Evolutionary conservation across 1,140 invertebrate species (phyloP), one percentile per base, ranked within the genome.

Genomic region (Mizuhopecten yessoensis): DNA sequence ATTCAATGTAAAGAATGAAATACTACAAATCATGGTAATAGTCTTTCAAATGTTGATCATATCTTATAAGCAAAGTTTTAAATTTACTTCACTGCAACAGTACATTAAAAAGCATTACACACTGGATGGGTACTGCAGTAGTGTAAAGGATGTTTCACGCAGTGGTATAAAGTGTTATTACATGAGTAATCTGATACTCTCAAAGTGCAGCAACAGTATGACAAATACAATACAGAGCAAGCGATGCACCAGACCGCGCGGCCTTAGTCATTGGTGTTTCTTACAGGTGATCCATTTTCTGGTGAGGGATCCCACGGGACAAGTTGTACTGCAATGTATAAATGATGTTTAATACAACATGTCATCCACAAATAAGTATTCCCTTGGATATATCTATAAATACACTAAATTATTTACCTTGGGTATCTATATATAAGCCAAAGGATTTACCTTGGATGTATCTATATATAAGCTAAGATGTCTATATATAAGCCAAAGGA

Each of bases 271-370:
- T 75, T 29, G 23, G 1, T n/a, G 57, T 5, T 75, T 75, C 57
- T 75, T 75, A 75, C 1, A 75, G 57, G 9, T 75, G 57, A 75
- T 75, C 57, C 57, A 75, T 75, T 75, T 75, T 75, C 57, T 75
- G 57, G n/a, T 75, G 57, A 17, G 9, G 57, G 57, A 75, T 75
- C n/a, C 57, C 57, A 29, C 57, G 57, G 57, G 57, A 75, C 57
- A 75, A 75, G 57, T 75, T 75, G n/a, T 75, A 75, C 57, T 75
- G 57, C 57, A 75, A 75, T 75, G 23, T n/a, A 75, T 75, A 75
- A 75, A 75, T 49, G 20, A 49, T 49, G 11, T 49, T 17, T 49
- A 49, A 49, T 49, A 23, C 45, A 49, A 49, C 11, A 49, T 49
- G 11, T 49, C 57, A 75, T 75, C 57, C 23, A 75, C 23, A 75